A percentile compares a stretch with the other conserved stretches of the same genome.
Evolutionary conservation across 2,113 vertebrate genomes (phyloP).

Genomic region (Urocolius indicus): DNA sequence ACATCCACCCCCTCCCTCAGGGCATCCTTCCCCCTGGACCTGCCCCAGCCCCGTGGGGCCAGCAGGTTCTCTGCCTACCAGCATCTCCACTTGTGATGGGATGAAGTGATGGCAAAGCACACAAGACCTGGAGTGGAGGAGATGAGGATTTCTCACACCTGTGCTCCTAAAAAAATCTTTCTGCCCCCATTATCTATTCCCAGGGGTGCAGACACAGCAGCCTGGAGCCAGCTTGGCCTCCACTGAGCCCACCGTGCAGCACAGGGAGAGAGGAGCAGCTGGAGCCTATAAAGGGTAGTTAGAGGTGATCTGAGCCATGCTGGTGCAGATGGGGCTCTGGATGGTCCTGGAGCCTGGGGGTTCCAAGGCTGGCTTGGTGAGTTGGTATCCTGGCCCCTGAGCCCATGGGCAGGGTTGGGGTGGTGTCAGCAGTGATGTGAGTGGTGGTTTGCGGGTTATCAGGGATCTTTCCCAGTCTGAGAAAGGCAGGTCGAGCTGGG

Average conservation of each 20-base stretch:
- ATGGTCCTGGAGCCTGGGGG: not conserved
- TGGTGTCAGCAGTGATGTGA: not conserved
- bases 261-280: not conserved
- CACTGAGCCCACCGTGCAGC: fast-evolving
- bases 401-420: not conserved
- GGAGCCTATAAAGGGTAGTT: not conserved
- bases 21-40: not conserved
- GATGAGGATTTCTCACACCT: not conserved
- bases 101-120: too few species aligned
- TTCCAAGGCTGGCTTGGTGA: not conserved
- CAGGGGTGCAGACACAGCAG: fast-evolving
- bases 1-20: not conserved
- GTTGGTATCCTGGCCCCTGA: not conserved
- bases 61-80: not conserved
- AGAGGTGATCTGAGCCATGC: not conserved
- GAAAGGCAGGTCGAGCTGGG: not conserved
- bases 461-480: not conserved
- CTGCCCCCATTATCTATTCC: not conserved
- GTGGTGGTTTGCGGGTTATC: not conserved
- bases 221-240: not conserved
- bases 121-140: too few species aligned
- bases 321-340: not conserved
- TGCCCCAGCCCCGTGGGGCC: not conserved
- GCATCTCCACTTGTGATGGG: not conserved
- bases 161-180: not conserved